A percentile compares a stretch with the other conserved stretches of the same genome.
phyloP scores from a whole-genome alignment of 2,797 vertebrate species.

The Mormyrus hasselquistii region DNA sequence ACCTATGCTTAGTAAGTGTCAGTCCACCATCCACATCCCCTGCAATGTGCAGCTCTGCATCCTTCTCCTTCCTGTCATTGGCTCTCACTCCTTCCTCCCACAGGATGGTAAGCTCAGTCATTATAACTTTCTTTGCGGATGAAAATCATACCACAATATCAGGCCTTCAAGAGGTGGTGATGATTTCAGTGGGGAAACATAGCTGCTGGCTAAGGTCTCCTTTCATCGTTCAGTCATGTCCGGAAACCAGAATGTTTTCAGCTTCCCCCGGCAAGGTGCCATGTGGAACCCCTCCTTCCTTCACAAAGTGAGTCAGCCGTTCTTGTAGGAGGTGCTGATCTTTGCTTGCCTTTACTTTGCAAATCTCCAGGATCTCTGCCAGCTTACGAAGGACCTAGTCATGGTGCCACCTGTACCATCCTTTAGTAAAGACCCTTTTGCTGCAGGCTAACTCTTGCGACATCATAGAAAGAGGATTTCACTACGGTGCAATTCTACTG shows the following conservation, averaged over 20 bases:
- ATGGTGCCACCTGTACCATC: background rate
- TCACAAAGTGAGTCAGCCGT: background rate
- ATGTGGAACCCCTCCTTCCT: background rate
- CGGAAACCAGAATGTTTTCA: background rate
- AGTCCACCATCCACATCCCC: background rate
- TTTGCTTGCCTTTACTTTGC: background rate
- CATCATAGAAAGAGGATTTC: background rate
- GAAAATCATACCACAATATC: background rate
- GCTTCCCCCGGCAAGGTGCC: background rate
- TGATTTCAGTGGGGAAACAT: background rate
- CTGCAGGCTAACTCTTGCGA: background rate
- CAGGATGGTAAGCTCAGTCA: background rate
- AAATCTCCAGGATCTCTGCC: background rate
- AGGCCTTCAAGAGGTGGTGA: background rate
- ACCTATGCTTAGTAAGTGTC: background rate
- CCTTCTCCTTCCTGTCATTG: background rate
- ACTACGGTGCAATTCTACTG: slow-evolving; percentile 15
- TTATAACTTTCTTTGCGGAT: background rate
- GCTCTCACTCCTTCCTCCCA: background rate
- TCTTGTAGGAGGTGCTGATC: slow-evolving; percentile 4
- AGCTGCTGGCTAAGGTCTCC: background rate
- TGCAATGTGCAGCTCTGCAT: background rate
- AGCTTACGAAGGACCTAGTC: background rate
- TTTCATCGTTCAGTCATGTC: background rate
- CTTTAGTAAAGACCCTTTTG: background rate